These are phyloP conservation scores for Nibea coibor DNA, from an alignment of 2,113 vertebrate species.

Conservation along the genomic window DNA sequence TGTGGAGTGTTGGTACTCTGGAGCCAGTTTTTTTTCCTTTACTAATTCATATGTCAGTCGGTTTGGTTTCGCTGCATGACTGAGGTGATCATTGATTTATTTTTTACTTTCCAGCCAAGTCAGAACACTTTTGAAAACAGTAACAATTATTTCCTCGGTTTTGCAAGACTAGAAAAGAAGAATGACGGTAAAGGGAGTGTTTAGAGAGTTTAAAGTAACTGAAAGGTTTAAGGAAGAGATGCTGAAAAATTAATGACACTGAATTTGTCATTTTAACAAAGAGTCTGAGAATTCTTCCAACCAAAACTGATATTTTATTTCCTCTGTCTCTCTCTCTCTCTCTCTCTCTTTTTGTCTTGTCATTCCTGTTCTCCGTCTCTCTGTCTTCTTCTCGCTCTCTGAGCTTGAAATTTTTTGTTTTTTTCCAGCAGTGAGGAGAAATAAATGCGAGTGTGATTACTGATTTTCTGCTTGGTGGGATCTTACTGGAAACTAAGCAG, in stretches of 20 bases:
- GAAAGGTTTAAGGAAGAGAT: not conserved
- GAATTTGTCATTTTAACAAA: not conserved
- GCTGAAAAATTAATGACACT: not conserved
- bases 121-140: not conserved
- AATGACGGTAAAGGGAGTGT: no score
- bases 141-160: not conserved
- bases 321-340: not conserved
- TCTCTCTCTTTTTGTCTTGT: not conserved
- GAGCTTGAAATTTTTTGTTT: conserved; percentile 18
- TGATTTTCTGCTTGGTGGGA: conserved; percentile 58
- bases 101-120: not conserved
- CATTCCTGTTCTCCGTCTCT: not conserved
- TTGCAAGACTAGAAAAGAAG: not conserved
- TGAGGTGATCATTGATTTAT: conserved; percentile 21
- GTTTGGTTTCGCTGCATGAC: conserved; percentile 43
- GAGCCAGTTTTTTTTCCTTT: conserved; percentile 30
- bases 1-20: conserved; percentile 25
- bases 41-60: conserved; percentile 48
- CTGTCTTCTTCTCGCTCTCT: conserved; percentile 18
- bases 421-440: not conserved
- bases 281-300: not conserved
- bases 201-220: not conserved
- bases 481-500: conserved; percentile 49
- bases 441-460: conserved; percentile 24
- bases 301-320: no score